Percentiles rank a stretch among this genome's conserved stretches.
phyloP scores from a whole-genome alignment of 2,113 vertebrate genomes.

The Myiagra hebetior region DNA sequence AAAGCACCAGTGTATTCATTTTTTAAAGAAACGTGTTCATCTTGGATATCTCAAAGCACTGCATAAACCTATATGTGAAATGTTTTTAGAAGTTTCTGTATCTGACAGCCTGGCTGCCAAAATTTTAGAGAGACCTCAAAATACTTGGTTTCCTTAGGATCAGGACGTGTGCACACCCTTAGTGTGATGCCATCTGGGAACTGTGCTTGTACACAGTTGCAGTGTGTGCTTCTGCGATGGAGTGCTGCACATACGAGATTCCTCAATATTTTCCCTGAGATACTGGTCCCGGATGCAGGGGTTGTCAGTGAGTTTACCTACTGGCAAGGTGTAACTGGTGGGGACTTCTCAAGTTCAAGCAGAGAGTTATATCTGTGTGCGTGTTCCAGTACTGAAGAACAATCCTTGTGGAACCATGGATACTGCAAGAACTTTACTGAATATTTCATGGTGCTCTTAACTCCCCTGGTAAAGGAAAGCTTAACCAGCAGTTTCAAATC shows the following conservation, averaged over 20 bases:
- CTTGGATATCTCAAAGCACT: background rate
- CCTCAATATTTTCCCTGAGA: background rate
- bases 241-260: background rate
- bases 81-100: background rate
- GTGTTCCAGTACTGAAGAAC: background rate
- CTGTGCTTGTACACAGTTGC: background rate
- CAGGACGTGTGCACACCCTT: background rate
- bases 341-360: background rate
- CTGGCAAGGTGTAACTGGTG: background rate
- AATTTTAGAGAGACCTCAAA: background rate
- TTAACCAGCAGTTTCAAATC: background rate
- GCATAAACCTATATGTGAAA: background rate
- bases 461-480: background rate
- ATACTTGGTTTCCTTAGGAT: background rate
- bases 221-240: rapidly evolving
- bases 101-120: background rate
- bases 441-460: background rate
- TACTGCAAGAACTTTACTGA: background rate
- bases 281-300: background rate
- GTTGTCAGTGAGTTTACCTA: background rate
- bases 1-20: background rate
- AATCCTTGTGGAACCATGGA: background rate
- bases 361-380: background rate
- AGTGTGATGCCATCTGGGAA: background rate
- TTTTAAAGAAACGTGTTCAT: background rate